Evolutionary conservation across 1,140 invertebrate species (phyloP).

Genomic region (Leptinotarsa undecemlineata): DNA sequence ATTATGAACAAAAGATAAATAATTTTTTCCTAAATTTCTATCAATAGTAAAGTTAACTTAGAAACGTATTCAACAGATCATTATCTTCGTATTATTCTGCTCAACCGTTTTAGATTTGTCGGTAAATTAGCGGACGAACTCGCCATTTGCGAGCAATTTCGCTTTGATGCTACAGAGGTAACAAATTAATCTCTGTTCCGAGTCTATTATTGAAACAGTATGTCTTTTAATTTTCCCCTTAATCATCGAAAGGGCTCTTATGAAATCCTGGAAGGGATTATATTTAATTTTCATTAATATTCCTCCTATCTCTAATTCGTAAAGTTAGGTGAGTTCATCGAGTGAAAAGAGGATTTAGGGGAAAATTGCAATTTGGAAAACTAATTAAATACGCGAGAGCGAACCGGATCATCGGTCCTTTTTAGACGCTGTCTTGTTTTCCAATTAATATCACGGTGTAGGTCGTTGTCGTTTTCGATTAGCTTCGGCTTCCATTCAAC

Average conservation of each 20-base stretch:
- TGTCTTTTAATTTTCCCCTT: conserved; percentile 1
- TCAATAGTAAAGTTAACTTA: no score
- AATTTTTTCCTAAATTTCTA: no score
- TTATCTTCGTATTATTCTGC: no score
- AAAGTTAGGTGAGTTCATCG: conserved; percentile 5
- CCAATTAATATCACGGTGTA: background rate
- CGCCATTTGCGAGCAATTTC: background rate
- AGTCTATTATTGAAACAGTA: conserved; percentile 1
- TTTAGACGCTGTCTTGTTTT: background rate
- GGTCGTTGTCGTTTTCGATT: no score
- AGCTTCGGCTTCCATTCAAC: no score
- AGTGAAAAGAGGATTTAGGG: conserved; percentile 5
- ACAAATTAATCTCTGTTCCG: background rate
- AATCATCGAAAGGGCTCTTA: conserved; percentile 5
- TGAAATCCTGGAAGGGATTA: conserved; percentile 3
- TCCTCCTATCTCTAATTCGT: background rate
- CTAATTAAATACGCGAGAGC: conserved; percentile 7
- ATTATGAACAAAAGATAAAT: no score
- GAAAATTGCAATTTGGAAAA: conserved; percentile 8
- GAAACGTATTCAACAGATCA: no score
- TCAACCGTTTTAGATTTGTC: no score
- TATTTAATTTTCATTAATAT: conserved; percentile 7
- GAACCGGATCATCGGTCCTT: conserved; percentile 1
- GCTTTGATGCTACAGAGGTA: background rate
- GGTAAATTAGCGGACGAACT: no score